Percentiles rank a stretch among this genome's conserved stretches.
Conservation (phyloP, 2,888 invertebrate species). For the Dicranocentrus wangi region DNA sequence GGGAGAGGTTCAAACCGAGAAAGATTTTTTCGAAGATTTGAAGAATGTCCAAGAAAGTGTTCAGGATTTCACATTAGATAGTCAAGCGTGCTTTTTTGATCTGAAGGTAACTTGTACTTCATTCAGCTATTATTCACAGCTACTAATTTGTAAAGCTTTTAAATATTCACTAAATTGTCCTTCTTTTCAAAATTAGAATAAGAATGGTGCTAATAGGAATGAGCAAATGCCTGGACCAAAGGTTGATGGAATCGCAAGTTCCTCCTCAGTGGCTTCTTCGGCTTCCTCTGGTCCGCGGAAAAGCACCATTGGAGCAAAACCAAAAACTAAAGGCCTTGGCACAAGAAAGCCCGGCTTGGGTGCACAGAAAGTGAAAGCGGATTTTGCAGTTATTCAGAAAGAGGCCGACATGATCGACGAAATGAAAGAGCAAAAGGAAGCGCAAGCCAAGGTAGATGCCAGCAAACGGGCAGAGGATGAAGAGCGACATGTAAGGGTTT, state of each 20-base stretch:
- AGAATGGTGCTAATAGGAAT: slow-evolving; percentile 61
- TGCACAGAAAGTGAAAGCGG: slow-evolving; percentile 93
- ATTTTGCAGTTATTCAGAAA: slow-evolving; percentile 95
- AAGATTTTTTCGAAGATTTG: slow-evolving; percentile 93
- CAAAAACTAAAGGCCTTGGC: slow-evolving; percentile 77
- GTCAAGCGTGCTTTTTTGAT: slow-evolving; percentile 67
- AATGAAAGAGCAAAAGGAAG: slow-evolving; percentile 76
- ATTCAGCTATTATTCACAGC: neutral
- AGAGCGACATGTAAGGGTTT: slow-evolving; percentile 77
- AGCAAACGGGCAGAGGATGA: slow-evolving; percentile 79
- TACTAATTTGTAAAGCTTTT: neutral
- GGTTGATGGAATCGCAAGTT: slow-evolving; percentile 75
- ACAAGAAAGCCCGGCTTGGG: slow-evolving; percentile 92
- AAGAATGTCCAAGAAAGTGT: slow-evolving; percentile 62
- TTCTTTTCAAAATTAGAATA: too few species aligned
- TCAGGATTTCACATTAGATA: slow-evolving; percentile 69
- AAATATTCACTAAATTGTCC: neutral
- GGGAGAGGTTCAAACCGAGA: slow-evolving; percentile 79
- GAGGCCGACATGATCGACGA: slow-evolving; percentile 91
- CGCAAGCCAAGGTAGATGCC: slow-evolving; percentile 66
- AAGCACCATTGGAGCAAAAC: slow-evolving; percentile 83
- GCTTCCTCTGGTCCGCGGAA: slow-evolving; percentile 77
- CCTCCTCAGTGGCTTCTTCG: slow-evolving; percentile 73
- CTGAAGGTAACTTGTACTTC: slow-evolving; percentile 58
- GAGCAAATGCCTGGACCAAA: slow-evolving; percentile 75